Evolutionary conservation across 2,888 invertebrate genomes (phyloP).

Genomic region (Phymatocera aterrima): DNA sequence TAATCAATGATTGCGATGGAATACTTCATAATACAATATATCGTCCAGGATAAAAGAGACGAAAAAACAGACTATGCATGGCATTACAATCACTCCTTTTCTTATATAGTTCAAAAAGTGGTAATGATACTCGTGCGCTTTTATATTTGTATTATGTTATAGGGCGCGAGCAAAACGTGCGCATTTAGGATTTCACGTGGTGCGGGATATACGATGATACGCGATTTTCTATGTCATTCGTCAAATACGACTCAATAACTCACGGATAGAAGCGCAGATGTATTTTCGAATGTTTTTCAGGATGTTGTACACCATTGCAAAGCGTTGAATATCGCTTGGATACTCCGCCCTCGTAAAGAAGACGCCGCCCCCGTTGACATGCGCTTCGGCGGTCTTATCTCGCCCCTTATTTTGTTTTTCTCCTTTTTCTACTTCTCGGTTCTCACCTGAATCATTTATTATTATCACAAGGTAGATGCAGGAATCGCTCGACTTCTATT

Average conservation of each 20-base stretch:
- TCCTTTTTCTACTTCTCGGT: constrained; percentile 40
- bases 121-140: not conserved
- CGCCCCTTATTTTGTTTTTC: no score
- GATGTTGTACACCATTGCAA: constrained; percentile 43
- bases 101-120: not conserved
- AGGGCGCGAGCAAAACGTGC: not conserved
- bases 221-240: constrained; percentile 36
- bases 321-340: constrained; percentile 42
- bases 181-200: not conserved
- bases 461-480: constrained; percentile 1
- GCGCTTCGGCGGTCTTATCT: constrained; percentile 57
- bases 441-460: constrained; percentile 54
- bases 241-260: constrained; percentile 45
- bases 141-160: constrained; percentile 19
- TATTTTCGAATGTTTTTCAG: constrained; percentile 39
- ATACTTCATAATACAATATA: not conserved
- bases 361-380: constrained; percentile 62
- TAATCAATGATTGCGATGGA: not conserved
- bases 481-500: constrained; percentile 1
- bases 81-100: not conserved
- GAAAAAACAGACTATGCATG: not conserved
- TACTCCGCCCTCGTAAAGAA: constrained; percentile 63
- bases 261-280: constrained; percentile 20
- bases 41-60: not conserved
- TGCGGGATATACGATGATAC: constrained; percentile 19